Evolutionary conservation across 2,888 invertebrate genomes (phyloP), one percentile per base, ranked within the genome.

Genomic region (Parnassius apollo): DNA sequence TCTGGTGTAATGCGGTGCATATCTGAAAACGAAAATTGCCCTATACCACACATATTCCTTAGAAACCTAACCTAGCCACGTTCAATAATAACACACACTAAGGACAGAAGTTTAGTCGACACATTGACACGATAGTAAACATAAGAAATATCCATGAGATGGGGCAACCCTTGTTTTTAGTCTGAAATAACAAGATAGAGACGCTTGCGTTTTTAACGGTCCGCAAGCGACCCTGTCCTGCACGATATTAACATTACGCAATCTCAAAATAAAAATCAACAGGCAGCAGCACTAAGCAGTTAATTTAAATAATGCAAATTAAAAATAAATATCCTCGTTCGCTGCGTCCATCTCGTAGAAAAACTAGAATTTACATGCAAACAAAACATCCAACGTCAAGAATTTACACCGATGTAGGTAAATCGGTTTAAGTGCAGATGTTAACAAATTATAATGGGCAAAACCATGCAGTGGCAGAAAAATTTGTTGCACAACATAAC

Each of bases 11-110:
- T 86, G 88, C 88, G 85, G 91, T 88, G 91, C 91, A 91, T 87
- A 91, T 91, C 91, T 91, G 91, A 91, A 91, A 91, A 91, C 88
- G 89, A 91, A 91, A 91, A 91, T 85, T 88, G 86, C 90, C 91
- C 91, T 91, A 90, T 91, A 91, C 91, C 91, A 91, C 91, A 91
- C 91, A 91, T 89, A 90, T 88, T 87, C 84, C 86, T 84, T 85
- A 85, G 83, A 76, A 76, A 80, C 84, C 88, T 90, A 88, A 77
- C 83, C 82, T 85, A 79, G 82, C 82, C 83, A 85, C 83, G 78
- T 80, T 78, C 73, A 80, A 73, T 75, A 76, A 72, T 72, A 80
- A 90, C 90, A 90, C 86, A 89, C 89, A 91, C 80, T 84, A 78
- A 85, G 81, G 88, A 85, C 81, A 80, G 83, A 87, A 86, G 83